Base-by-base conservation (phyloP, 2,113 vertebrate species). In the Rhinolophus sinicus region DNA sequence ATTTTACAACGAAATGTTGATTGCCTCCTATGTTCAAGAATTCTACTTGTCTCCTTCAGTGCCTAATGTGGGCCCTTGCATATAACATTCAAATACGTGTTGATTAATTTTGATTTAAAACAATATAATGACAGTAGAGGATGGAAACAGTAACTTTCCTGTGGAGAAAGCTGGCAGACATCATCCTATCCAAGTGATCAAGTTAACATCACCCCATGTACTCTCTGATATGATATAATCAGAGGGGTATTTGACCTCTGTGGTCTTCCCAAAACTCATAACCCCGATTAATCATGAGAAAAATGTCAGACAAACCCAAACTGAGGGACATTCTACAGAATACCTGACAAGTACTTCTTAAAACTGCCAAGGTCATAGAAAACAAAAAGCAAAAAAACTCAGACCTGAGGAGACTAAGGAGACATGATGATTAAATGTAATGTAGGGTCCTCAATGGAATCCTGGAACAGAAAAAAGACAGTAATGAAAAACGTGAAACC, bases 71-170 rank as follows among this genome's bases (percentile, higher is more conserved):
- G 35, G 28, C 21, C 19, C n/a, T 82, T 90, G 30, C 11, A 14
- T 73, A 24, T 44, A 78, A 70, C 50, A 91, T 21, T 77, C 54
- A 38, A 67, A 65, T 96, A 88, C 1, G 7, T 90, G 62, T 35
- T 50, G 3, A 87, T 72, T 88, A 50, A 40, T 78, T 81, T 82
- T 94, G 28, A 92, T 76, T 88, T 84, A 70, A 91, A 88, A 92
- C 38, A 91, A 82, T 26, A 72, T 30, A 38, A 85, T 38, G 5
- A 92, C 7, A 86, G 64, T 5, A 75, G 50, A 76, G 9, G 22
- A 52, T 84, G 24, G 47, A 64, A 93, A 80, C 28, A 54, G 40
- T 62, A 75, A 92, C 35, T 94, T 84, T 65, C 54, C 16, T 33
- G 21, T 62, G 72, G 58, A 81, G 64, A 82, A 83, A n/a, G 14